A percentile compares a stretch with the other conserved stretches of the same genome.
phyloP scores from a whole-genome alignment of 2,113 vertebrate genomes.

The Piprites chloris region DNA sequence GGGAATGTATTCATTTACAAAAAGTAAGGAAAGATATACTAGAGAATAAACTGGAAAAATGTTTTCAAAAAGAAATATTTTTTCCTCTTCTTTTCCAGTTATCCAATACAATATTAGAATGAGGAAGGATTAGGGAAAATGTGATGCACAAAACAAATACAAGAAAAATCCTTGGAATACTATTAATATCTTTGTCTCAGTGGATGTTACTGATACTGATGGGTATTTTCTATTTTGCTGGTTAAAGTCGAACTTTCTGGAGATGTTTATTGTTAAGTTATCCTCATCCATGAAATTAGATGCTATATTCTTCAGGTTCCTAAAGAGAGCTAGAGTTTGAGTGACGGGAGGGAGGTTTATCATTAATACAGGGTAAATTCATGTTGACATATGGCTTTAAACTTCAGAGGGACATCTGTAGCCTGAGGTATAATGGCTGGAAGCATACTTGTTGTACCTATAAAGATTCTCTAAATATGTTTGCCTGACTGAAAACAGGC shows the following conservation, averaged over 20 bases:
- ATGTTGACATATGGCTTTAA: not conserved
- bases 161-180: not conserved
- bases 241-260: not conserved
- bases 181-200: not conserved
- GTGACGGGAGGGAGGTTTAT: not conserved
- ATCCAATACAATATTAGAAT: not conserved
- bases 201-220: not conserved
- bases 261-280: not conserved
- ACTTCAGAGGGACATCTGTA: not conserved
- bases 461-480: not conserved
- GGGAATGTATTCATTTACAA: not conserved
- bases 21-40: not conserved
- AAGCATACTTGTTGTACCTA: not conserved
- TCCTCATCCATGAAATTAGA: not conserved
- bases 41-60: not conserved
- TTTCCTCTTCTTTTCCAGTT: not conserved
- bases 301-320: not conserved
- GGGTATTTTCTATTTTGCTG: not conserved
- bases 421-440: not conserved
- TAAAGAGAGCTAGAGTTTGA: not conserved
- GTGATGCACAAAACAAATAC: not conserved
- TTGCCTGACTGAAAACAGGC: not conserved
- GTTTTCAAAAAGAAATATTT: not conserved
- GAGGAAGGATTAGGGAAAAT: not conserved
- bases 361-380: not conserved